These are phyloP conservation scores for Malaclemys terrapin DNA, from an alignment of 2,113 vertebrate genomes.

Conservation along the genomic window DNA sequence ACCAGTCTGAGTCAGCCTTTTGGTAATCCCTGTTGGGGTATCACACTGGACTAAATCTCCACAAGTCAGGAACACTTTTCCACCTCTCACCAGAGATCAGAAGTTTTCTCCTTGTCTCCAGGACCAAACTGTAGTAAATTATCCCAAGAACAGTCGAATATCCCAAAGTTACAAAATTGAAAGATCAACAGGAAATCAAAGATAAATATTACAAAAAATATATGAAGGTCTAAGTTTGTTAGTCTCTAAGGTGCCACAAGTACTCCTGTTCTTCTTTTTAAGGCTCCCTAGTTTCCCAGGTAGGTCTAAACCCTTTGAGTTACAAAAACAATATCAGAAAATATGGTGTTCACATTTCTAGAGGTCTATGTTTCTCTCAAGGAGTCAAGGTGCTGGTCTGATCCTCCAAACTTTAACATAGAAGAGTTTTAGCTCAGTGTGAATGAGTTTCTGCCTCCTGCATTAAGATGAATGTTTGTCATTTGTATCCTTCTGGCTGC, in stretches of 20 bases:
- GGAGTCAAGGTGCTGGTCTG: too few relatives aligned
- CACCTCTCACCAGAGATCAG: neutral
- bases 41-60: fast-evolving
- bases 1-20: neutral
- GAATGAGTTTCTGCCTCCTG: too few relatives aligned
- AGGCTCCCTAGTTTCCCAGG: neutral
- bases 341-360: neutral
- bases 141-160: neutral
- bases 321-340: neutral
- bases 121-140: neutral
- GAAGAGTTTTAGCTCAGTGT: too few relatives aligned
- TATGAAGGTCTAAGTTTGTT: neutral
- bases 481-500: too few relatives aligned
- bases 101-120: neutral
- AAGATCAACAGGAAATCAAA: neutral
- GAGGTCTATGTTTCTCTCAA: neutral
- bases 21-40: neutral
- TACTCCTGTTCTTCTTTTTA: too few relatives aligned
- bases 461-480: too few relatives aligned
- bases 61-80: neutral
- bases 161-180: neutral
- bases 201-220: neutral
- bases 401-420: too few relatives aligned
- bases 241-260: too few relatives aligned
- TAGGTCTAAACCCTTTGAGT: neutral